A percentile compares a stretch with the other conserved stretches of the same genome.
phyloP scores from a whole-genome alignment of 2,113 vertebrate genomes.

The Ramphastos sulfuratus region DNA sequence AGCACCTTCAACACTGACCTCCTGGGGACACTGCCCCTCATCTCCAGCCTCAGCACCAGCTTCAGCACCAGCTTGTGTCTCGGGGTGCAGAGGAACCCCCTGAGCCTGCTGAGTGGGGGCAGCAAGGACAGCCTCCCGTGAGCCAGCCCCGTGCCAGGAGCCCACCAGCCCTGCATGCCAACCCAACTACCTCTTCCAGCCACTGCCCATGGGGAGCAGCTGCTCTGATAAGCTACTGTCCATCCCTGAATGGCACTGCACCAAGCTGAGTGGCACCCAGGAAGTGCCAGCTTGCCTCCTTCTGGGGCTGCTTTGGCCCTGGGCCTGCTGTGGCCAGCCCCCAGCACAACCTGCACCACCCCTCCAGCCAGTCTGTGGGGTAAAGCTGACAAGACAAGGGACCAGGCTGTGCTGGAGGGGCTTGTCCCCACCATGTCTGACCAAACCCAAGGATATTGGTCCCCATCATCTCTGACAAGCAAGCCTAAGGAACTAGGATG shows the following conservation, averaged over 20 bases:
- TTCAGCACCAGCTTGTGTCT: neutral
- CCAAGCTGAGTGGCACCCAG: rapidly evolving
- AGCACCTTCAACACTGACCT: constrained; percentile 10
- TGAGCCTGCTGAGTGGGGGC: neutral
- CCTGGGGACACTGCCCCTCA: neutral
- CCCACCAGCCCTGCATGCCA: rapidly evolving
- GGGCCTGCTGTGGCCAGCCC: neutral
- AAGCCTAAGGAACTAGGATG: neutral
- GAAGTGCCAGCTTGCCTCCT: neutral
- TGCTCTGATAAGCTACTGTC: neutral
- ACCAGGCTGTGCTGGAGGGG: rapidly evolving
- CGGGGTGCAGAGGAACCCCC: neutral
- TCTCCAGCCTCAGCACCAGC: constrained; percentile 24
- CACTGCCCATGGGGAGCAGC: neutral
- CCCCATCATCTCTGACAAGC: rapidly evolving
- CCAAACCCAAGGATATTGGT: neutral
- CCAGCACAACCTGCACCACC: rapidly evolving
- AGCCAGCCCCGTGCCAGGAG: rapidly evolving
- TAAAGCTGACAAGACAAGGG: rapidly evolving
- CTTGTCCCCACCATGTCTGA: rapidly evolving
- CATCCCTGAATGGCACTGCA: rapidly evolving
- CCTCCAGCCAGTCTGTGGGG: rapidly evolving
- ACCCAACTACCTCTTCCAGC: constrained; percentile 34
- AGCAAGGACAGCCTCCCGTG: constrained; percentile 45
- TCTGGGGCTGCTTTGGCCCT: neutral